Evolutionary conservation across 2,888 invertebrate species (phyloP), one percentile per base, ranked within the genome.

Genomic region (Stramonita haemastoma): DNA sequence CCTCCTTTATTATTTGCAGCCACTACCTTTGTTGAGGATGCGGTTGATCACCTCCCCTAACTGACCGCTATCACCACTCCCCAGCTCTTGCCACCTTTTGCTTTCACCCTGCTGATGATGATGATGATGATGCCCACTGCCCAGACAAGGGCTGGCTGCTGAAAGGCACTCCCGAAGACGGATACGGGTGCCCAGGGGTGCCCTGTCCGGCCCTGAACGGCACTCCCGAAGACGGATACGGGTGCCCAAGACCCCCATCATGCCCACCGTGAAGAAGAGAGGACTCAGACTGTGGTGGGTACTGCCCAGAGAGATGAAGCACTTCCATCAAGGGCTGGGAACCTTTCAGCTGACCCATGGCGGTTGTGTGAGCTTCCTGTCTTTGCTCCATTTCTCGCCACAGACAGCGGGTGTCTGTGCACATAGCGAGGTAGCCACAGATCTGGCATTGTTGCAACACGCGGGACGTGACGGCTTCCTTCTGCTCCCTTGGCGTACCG

Each of bases 371-470:
- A 6, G 26, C 29, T 15, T 4, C 26, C 77, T 26, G n/a, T 5
- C 36, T 2, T 22, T 29, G 15, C 87, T 87, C 87, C 77, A 56
- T 22, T 13, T 46, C 46, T 77, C 32, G 15, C 87, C 87, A 87
- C 34, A 87, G 29, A 8, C 57, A 29, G 22, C 22, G 87, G 34
- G 56, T 56, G 60, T 87, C 87, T n/a, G 46, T 56, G 79, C 13
- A 32, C 15, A 34, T 29, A 15, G 32, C n/a, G 57, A 87, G 34
- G 56, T 36, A 17, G 4, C 17, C 8, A 17, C 88, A 88, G 46
- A 88, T 70, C 70, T 88, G 88, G 84, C 88, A 88, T n/a, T n/a
- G 36, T 0, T n/a, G 15, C n/a, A 83, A 15, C 15, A 84, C 70
- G 15, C 70, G 88, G 32, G 46, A n/a, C 70, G 19, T 36, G 70